Conservation (phyloP, 2,888 invertebrate species). For the Melolontha melolontha region DNA sequence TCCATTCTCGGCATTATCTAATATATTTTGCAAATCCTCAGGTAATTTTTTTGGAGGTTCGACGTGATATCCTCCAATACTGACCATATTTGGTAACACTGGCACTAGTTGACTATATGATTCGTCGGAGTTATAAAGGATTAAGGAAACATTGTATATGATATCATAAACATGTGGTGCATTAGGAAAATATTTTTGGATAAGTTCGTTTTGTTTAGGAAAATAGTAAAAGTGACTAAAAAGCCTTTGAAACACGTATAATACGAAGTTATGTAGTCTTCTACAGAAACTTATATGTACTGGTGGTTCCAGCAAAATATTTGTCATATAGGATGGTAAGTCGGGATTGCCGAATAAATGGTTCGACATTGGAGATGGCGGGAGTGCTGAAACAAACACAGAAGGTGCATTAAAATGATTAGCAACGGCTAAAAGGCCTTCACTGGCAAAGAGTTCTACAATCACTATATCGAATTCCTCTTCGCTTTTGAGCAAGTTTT, state of each 20-base stretch:
- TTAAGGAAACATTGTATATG: constrained; percentile 54
- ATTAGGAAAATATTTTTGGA: constrained; percentile 56
- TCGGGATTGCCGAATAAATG: constrained; percentile 64
- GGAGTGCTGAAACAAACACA: constrained; percentile 63
- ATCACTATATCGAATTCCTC: constrained; percentile 63
- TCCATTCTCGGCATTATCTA: constrained; percentile 34
- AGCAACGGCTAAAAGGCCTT: constrained; percentile 64
- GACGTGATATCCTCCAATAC: constrained; percentile 70
- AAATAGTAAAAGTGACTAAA: constrained; percentile 52
- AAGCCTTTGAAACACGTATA: constrained; percentile 55
- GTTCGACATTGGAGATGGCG: constrained; percentile 65
- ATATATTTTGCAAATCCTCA: constrained; percentile 26
- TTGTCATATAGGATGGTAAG: constrained; percentile 67
- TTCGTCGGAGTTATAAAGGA: constrained; percentile 63
- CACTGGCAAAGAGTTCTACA: constrained; percentile 67
- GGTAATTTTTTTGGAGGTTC: constrained; percentile 47
- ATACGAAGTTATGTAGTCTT: constrained; percentile 67
- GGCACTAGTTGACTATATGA: constrained; percentile 67
- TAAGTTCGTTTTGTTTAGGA: constrained; percentile 51
- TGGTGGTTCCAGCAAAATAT: constrained; percentile 61
- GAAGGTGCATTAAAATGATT: constrained; percentile 60
- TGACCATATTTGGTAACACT: constrained; percentile 68
- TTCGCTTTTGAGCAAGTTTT: constrained; percentile 57
- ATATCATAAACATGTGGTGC: constrained; percentile 52
- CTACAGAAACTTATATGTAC: constrained; percentile 68